Evolutionary conservation across 2,113 vertebrate genomes (phyloP).

Genomic region (Hystrix cristata): DNA sequence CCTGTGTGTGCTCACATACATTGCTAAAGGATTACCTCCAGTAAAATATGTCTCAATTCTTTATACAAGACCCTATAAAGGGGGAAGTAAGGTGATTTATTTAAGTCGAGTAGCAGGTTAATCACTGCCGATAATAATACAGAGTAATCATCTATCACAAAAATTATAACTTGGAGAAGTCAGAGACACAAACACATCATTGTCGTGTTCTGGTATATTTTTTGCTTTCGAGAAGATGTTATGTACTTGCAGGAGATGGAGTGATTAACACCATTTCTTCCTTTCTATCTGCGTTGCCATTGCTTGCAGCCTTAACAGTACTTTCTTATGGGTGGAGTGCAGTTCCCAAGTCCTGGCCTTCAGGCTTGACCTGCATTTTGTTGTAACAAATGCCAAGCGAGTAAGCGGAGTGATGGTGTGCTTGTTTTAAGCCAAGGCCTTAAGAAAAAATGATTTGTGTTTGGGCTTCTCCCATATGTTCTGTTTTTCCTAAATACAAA

Average conservation of each 20-base stretch:
- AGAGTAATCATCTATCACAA: not conserved
- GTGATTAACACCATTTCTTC: not conserved
- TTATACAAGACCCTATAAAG: not conserved
- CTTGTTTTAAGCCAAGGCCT: not conserved
- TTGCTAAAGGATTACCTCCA: not conserved
- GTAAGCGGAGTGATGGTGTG: not conserved
- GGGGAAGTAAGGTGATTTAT: not conserved
- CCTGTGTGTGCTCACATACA: not conserved
- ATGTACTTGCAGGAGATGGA: not conserved
- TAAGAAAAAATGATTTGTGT: not conserved
- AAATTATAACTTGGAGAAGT: constrained; percentile 16
- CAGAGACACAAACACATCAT: not conserved
- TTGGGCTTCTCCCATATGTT: not conserved
- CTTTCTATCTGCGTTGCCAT: not conserved
- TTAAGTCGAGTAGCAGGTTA: constrained; percentile 6
- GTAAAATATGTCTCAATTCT: constrained; percentile 48
- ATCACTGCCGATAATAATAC: not conserved
- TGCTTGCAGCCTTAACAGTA: not conserved
- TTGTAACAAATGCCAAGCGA: not conserved
- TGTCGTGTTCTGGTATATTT: not conserved
- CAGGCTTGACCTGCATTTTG: not conserved
- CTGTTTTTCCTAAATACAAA: not conserved
- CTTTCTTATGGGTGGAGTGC: not conserved
- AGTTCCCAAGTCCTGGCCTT: not conserved
- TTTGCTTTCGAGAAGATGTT: constrained; percentile 4